Percentiles rank a stretch among this genome's conserved stretches.
phyloP scores from a whole-genome alignment of 2,888 invertebrate genomes.

The Baccha elongata region DNA sequence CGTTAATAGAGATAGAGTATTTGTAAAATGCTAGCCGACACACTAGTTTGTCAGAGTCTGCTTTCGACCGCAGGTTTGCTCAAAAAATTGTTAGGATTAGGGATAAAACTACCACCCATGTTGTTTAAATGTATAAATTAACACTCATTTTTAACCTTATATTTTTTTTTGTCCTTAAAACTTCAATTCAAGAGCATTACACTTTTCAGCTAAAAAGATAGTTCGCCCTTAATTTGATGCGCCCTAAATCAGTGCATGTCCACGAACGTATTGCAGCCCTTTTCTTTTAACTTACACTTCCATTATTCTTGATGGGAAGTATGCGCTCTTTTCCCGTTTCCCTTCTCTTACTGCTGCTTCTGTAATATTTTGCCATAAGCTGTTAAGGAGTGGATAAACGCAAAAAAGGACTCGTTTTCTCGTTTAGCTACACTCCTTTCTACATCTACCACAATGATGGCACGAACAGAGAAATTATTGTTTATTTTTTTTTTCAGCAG shows the following conservation, averaged over 20 bases:
- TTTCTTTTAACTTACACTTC: background rate
- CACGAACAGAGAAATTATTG: conserved; percentile 66
- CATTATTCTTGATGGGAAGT: conserved; percentile 46
- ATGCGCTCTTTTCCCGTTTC: conserved; percentile 16
- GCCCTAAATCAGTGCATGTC: too few relatives aligned
- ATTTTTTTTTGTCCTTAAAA: too few relatives aligned
- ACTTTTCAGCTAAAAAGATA: too few relatives aligned
- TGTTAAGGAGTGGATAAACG: conserved; percentile 62
- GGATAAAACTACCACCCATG: too few relatives aligned
- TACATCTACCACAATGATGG: conserved; percentile 35
- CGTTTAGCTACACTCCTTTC: conserved; percentile 53
- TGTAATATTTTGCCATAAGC: conserved; percentile 64
- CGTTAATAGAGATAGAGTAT: too few relatives aligned
- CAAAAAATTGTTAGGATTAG: too few relatives aligned
- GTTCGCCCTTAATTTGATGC: background rate
- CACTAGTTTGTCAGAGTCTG: too few relatives aligned
- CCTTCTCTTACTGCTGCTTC: conserved; percentile 17
- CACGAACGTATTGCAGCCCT: background rate
- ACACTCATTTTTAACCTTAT: too few relatives aligned
- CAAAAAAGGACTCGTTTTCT: conserved; percentile 67
- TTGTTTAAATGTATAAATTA: too few relatives aligned
- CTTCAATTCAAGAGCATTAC: too few relatives aligned
- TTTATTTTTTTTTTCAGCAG: conserved; percentile 42
- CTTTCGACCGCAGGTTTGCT: too few relatives aligned
- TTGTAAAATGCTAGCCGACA: too few relatives aligned